Evolutionary conservation across 2,888 invertebrate species (phyloP).

Genomic region (Orchestes rusci): DNA sequence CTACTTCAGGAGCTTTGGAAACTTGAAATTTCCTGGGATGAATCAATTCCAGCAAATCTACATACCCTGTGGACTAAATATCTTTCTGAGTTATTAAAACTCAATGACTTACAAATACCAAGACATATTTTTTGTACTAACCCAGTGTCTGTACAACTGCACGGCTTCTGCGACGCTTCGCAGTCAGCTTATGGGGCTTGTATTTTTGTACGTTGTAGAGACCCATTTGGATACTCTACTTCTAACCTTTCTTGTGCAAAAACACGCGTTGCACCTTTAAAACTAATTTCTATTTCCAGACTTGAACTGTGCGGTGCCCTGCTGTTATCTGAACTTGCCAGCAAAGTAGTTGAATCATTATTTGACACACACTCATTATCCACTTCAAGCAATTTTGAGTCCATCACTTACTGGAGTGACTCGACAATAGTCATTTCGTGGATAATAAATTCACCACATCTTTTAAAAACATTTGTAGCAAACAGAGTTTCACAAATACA

Average conservation of each 20-base stretch:
- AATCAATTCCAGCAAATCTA: conserved; percentile 1
- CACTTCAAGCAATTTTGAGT: neutral
- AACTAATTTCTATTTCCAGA: conserved; percentile 4
- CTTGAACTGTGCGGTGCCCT: conserved; percentile 7
- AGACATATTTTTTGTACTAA: conserved; percentile 1
- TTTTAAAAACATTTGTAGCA: conserved; percentile 12
- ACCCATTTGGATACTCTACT: neutral
- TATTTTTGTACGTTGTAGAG: conserved; percentile 1
- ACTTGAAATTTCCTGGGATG: conserved; percentile 4
- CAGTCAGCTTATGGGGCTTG: conserved; percentile 6
- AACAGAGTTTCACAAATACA: conserved; percentile 11
- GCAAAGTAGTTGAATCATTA: neutral
- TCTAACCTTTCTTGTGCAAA: conserved; percentile 3
- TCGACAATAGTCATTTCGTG: conserved; percentile 11
- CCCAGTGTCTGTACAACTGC: neutral
- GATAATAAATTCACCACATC: conserved; percentile 6
- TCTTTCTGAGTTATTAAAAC: conserved; percentile 1
- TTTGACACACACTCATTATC: neutral
- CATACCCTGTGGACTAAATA: conserved; percentile 3
- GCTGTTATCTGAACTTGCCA: conserved; percentile 2
- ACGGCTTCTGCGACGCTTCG: conserved; percentile 6
- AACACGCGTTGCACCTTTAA: conserved; percentile 9
- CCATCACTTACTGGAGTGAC: conserved; percentile 4
- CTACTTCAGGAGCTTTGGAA: conserved; percentile 3
- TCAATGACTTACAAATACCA: neutral